Conservation (phyloP, 2,888 invertebrate genomes). For the Hyposoter didymator region DNA sequence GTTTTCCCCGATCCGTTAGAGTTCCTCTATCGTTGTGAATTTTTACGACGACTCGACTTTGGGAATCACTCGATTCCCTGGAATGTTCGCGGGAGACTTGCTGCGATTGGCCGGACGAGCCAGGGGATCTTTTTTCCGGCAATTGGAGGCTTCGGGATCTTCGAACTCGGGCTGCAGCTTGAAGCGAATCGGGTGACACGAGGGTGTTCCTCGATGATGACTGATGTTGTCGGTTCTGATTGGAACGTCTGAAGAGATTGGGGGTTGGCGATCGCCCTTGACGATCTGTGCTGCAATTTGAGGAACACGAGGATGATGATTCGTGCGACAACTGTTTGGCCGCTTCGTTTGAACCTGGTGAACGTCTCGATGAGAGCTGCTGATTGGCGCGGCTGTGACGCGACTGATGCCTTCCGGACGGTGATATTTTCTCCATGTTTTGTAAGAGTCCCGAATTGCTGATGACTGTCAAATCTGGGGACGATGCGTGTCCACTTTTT, state of each 20-base stretch:
- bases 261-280: conserved; percentile 80
- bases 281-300: conserved; percentile 78
- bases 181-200: conserved; percentile 79
- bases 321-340: conserved; percentile 79
- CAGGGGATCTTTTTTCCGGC: conserved; percentile 86
- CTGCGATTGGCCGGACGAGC: conserved; percentile 80
- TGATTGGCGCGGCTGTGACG: conserved; percentile 71
- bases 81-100: conserved; percentile 81
- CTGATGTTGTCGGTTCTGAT: conserved; percentile 75
- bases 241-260: conserved; percentile 77
- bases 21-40: conserved; percentile 78
- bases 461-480: conserved; percentile 78
- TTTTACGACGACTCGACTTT: conserved; percentile 82
- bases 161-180: conserved; percentile 82
- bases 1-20: conserved; percentile 75
- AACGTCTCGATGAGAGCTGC: conserved; percentile 77
- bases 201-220: conserved; percentile 74
- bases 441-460: neutral
- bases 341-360: conserved; percentile 81
- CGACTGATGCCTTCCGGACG: conserved; percentile 73
- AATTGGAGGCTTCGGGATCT: conserved; percentile 88
- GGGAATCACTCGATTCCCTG: conserved; percentile 81
- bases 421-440: conserved; percentile 77
- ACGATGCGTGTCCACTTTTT: conserved; percentile 78
- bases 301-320: conserved; percentile 78